phyloP scores from a whole-genome alignment of 1,140 invertebrate genomes.

The Aphidius ervi region DNA sequence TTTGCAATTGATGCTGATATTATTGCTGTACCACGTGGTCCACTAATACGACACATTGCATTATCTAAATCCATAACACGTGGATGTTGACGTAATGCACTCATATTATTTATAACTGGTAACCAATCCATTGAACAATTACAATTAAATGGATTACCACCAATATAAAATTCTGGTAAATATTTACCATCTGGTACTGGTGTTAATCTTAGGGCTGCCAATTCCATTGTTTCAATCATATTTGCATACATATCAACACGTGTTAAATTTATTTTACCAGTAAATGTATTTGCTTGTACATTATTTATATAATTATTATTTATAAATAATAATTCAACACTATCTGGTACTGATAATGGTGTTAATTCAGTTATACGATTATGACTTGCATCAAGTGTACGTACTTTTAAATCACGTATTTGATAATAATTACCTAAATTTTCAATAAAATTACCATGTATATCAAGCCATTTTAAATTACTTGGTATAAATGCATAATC shows the following conservation, averaged over 20 bases:
- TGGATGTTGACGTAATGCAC: slow-evolving; percentile 73
- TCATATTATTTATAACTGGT: slow-evolving; percentile 80
- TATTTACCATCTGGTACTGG: slow-evolving; percentile 64
- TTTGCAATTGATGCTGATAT: slow-evolving; percentile 62
- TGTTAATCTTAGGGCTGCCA: slow-evolving; percentile 73
- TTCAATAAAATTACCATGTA: slow-evolving; percentile 84
- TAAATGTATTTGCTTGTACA: slow-evolving; percentile 79
- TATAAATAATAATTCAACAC: slow-evolving; percentile 81
- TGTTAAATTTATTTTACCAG: slow-evolving; percentile 76
- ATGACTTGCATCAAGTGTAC: slow-evolving; percentile 81
- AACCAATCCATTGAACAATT: slow-evolving; percentile 92
- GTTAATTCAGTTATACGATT: slow-evolving; percentile 78
- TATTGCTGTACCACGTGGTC: slow-evolving; percentile 67
- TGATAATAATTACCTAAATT: slow-evolving; percentile 82
- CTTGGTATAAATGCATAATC: slow-evolving; percentile 84
- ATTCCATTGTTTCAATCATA: slow-evolving; percentile 73
- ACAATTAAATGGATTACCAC: slow-evolving; percentile 86
- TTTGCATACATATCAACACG: slow-evolving; percentile 87
- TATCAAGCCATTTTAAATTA: slow-evolving; percentile 85
- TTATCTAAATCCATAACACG: slow-evolving; percentile 82
- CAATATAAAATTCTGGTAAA: slow-evolving; percentile 81
- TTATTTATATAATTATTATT: slow-evolving; percentile 82
- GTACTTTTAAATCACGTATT: slow-evolving; percentile 63
- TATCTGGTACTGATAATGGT: slow-evolving; percentile 80
- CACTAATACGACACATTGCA: slow-evolving; percentile 78